These are phyloP conservation scores for Cotesia vestalis DNA, from an alignment of 1,140 invertebrate genomes.

Conservation along the genomic window DNA sequence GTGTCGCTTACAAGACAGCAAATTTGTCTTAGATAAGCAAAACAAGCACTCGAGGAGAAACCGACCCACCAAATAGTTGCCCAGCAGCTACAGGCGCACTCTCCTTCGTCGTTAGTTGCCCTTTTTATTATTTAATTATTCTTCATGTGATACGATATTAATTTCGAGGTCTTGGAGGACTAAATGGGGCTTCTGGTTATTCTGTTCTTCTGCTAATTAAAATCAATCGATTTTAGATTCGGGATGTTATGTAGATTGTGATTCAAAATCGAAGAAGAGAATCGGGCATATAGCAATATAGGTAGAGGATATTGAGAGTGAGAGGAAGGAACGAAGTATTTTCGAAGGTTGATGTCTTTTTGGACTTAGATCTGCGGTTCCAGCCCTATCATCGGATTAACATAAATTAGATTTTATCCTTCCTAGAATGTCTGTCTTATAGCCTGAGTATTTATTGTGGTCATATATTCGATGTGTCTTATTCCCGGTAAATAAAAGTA, in stretches of 20 bases:
- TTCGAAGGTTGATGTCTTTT: conserved; percentile 19
- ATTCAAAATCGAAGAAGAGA: no score
- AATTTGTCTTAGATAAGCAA: conserved; percentile 65
- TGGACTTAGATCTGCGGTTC: conserved; percentile 48
- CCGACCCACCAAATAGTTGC: conserved; percentile 13
- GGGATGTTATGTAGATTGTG: no score
- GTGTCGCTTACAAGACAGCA: conserved; percentile 64
- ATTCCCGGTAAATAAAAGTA: neutral
- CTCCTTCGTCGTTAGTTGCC: neutral
- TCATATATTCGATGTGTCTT: conserved; percentile 31
- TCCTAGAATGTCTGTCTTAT: conserved; percentile 62
- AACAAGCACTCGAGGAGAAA: conserved; percentile 55
- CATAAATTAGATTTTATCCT: conserved; percentile 68
- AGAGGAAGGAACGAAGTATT: neutral
- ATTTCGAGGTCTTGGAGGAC: no score
- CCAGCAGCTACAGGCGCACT: conserved; percentile 13
- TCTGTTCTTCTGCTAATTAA: no score
- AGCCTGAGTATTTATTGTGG: conserved; percentile 40
- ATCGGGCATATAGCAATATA: no score
- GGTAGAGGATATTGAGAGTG: no score
- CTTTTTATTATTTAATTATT: conserved; percentile 13
- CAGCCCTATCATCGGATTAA: conserved; percentile 57
- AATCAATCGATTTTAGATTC: no score
- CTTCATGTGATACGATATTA: neutral
- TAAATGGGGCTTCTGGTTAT: no score